Conservation (phyloP, 2,797 vertebrate species). For the Xiphorhynchus erythropygius region DNA sequence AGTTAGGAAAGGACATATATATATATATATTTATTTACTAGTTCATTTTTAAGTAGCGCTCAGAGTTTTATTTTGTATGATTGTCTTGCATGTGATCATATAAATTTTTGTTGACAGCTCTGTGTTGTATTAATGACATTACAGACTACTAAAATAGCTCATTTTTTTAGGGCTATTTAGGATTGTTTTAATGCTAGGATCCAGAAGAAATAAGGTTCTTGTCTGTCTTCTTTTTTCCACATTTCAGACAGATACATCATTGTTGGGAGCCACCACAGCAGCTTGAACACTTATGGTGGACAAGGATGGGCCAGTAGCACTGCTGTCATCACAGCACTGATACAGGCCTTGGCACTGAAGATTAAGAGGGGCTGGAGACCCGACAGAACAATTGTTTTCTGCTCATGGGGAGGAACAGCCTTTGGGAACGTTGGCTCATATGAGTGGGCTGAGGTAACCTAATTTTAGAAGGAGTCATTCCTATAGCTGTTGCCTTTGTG, state of each 20-base stretch:
- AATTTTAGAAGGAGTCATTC: not conserved
- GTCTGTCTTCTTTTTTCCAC: not conserved
- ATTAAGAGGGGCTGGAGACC: conserved; percentile 87
- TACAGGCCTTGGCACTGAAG: conserved; percentile 81
- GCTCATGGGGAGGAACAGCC: conserved; percentile 88
- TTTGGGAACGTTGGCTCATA: conserved; percentile 90
- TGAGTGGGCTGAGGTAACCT: conserved; percentile 92
- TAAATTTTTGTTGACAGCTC: not conserved
- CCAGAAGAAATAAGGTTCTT: not conserved
- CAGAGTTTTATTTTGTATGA: not conserved
- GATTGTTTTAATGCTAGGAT: not conserved
- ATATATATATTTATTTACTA: not conserved
- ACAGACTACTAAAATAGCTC: not conserved
- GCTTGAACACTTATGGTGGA: conserved; percentile 55
- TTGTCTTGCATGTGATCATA: not conserved
- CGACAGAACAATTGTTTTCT: conserved; percentile 88
- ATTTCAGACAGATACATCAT: conserved; percentile 88
- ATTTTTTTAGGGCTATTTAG: not conserved
- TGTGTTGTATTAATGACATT: not conserved
- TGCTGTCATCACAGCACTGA: conserved; percentile 85
- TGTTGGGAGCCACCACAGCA: conserved; percentile 85
- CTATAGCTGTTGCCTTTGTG: not conserved
- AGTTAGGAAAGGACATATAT: not conserved
- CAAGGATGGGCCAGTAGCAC: conserved; percentile 84
- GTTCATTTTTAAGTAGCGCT: not conserved